Base-by-base conservation (phyloP, 2,797 vertebrate species). In the Sebastolobus alascanus region DNA sequence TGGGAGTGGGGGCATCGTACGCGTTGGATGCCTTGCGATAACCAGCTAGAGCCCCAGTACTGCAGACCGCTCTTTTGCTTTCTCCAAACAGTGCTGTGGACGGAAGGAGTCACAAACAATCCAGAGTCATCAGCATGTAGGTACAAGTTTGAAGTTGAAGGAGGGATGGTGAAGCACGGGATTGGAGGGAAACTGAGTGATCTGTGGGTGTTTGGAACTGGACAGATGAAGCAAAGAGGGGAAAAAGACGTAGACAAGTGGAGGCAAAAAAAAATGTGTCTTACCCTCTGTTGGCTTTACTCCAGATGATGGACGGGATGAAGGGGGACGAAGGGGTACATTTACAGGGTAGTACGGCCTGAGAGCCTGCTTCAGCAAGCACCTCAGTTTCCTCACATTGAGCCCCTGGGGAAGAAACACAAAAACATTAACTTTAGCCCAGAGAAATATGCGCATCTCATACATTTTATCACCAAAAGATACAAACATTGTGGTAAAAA, bases 81-180 rank as follows among this genome's bases (percentile, higher is more conserved):
- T 25, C 91, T 94, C 95, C 95, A 96, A 18, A 96, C 73, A 1
- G 93, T 95, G 64, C 93, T 96, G 76, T 75, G 29, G 3, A 66
- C 3, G 2, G 9, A 12, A 65, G 4, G 14, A 12, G 35, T 63
- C 68, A 80, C n/a, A 85, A 40, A 77, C 31, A 85, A 60, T 1
- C 12, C 46, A 79, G 35, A 35, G 64, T 84, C 40, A 77, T 64
- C 25, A 16, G 6, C 38, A 68, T 74, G 13, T 12, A 66, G 22
- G 40, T 22, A 12, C 1, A 75, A 7, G 3, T 78, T 29, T 60
- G 40, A 68, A 13, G 2, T 18, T 50, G 7, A 37, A 29, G 18
- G 31, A 18, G 7, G 37, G 35, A n/a, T 59, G 29, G 6, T 9
- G 25, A 31, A 64, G 38, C 5, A 11, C 27, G 8, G 16, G 22